phyloP scores from a whole-genome alignment of 2,888 invertebrate species.

The Eulithis testata region DNA sequence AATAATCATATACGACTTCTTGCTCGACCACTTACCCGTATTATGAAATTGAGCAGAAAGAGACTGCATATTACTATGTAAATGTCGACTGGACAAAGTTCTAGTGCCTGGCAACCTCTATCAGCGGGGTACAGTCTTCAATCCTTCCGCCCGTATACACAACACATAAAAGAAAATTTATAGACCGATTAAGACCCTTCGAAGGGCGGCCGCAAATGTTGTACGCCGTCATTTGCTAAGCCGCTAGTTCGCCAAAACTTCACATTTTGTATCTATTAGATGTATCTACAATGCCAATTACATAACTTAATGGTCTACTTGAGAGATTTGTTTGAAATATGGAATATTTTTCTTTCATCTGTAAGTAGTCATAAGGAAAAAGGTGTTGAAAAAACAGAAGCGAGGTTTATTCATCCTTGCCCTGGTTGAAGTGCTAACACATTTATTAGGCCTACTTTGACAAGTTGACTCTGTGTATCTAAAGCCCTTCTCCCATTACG shows the following conservation, averaged over 20 bases:
- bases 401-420: too few species aligned
- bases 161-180: constrained; percentile 73
- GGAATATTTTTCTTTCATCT: too few species aligned
- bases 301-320: constrained; percentile 36
- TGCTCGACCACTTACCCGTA: too few species aligned
- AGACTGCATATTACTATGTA: constrained; percentile 6
- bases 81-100: constrained; percentile 8
- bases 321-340: background rate
- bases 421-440: too few species aligned
- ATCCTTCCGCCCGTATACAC: constrained; percentile 56
- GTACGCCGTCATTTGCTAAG: constrained; percentile 65
- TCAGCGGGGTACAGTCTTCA: constrained; percentile 42
- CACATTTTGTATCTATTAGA: constrained; percentile 45
- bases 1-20: too few species aligned
- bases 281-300: constrained; percentile 36
- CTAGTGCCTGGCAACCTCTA: constrained; percentile 30
- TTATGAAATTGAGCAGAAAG: background rate
- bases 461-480: too few species aligned
- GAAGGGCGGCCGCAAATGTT: constrained; percentile 69
- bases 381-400: too few species aligned
- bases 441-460: too few species aligned
- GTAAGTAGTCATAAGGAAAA: too few species aligned
- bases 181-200: constrained; percentile 72
- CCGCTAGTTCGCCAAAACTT: constrained; percentile 65
- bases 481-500: too few species aligned